These are phyloP conservation scores for Blastobasis lacticolella DNA, from an alignment of 2,888 invertebrate species.

Conservation along the genomic window DNA sequence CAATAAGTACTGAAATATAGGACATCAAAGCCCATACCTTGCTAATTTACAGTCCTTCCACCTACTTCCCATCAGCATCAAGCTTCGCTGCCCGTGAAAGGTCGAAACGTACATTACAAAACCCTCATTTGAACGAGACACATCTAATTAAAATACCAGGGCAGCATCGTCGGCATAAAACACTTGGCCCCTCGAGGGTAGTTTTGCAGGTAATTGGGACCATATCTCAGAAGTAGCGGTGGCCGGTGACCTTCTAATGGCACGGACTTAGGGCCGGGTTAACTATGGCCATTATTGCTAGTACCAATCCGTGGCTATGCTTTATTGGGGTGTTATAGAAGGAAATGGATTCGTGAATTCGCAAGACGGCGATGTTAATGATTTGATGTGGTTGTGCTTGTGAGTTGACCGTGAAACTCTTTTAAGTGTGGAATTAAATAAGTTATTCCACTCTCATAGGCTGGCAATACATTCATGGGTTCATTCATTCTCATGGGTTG, in stretches of 20 bases:
- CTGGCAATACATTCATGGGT: no score
- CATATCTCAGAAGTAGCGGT: constrained; percentile 20
- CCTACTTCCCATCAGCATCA: no score
- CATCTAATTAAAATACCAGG: neutral
- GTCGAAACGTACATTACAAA: neutral
- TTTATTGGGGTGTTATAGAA: neutral
- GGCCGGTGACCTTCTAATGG: constrained; percentile 24
- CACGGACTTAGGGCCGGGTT: constrained; percentile 18
- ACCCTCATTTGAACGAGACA: neutral
- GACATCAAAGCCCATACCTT: no score
- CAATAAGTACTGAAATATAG: no score
- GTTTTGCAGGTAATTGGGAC: constrained; percentile 25
- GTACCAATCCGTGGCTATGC: neutral
- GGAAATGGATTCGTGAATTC: no score
- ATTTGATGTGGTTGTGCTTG: no score
- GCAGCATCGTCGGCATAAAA: constrained; percentile 4
- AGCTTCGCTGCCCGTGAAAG: neutral
- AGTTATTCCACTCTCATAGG: no score
- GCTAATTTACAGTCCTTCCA: no score
- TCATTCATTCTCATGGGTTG: no score
- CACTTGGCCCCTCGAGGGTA: constrained; percentile 11
- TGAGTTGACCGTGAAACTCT: no score
- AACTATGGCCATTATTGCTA: constrained; percentile 25
- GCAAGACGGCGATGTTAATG: no score
- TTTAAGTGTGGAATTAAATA: no score